phyloP scores from a whole-genome alignment of 2,797 vertebrate genomes.

The Amblyopsis hoosieri region DNA sequence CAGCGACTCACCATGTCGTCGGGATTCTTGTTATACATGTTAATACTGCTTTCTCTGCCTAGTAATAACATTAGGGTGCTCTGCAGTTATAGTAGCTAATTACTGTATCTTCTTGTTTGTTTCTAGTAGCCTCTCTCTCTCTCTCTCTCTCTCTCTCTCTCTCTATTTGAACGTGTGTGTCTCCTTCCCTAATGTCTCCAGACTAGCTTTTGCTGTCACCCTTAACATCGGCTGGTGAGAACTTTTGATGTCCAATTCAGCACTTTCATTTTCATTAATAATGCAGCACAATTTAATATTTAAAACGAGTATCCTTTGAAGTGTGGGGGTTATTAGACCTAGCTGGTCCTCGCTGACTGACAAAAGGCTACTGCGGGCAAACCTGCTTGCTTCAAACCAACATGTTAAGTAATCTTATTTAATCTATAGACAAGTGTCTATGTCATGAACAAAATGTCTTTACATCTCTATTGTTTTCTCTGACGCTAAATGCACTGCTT shows the following conservation, averaged over 20 bases:
- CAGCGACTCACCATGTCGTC: conserved; percentile 47
- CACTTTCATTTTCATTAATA: conserved; percentile 53
- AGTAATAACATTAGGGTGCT: conserved; percentile 76
- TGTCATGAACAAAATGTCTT: conserved; percentile 16
- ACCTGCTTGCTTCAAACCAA: conserved; percentile 25
- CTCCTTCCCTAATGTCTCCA: conserved; percentile 31
- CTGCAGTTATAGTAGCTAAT: conserved; percentile 80
- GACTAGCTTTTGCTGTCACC: conserved; percentile 42
- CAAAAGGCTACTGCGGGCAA: conserved; percentile 22
- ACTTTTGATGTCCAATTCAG: conserved; percentile 33
- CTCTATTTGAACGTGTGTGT: conserved; percentile 12
- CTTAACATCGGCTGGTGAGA: conserved; percentile 44
- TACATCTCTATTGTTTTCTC: neutral
- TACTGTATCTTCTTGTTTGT: conserved; percentile 72
- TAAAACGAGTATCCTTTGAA: conserved; percentile 59
- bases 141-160: conserved; percentile 10
- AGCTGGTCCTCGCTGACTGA: conserved; percentile 38
- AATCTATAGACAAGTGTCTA: conserved; percentile 22
- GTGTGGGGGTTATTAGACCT: conserved; percentile 47
- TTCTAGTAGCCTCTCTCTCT: conserved; percentile 31
- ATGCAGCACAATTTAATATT: conserved; percentile 58
- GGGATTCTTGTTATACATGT: conserved; percentile 70
- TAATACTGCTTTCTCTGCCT: conserved; percentile 71
- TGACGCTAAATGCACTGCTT: neutral
- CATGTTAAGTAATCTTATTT: conserved; percentile 20